Evolutionary conservation across 1,140 invertebrate species (phyloP), one percentile per base, ranked within the genome.

Genomic region (Drosophila watanabei): DNA sequence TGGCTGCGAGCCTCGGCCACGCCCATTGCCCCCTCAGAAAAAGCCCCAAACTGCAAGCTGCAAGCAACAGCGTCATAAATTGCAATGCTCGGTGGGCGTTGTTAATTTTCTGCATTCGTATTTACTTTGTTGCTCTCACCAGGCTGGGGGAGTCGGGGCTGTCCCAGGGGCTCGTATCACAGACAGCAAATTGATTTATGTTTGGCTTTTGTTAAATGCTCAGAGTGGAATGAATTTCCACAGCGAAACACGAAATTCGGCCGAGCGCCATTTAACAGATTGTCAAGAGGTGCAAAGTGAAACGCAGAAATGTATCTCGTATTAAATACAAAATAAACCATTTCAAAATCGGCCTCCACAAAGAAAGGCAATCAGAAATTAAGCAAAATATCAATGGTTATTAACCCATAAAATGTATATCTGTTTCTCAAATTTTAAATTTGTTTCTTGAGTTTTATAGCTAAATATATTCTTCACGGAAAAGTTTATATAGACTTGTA

Each of bases 121-220:
- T 88, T 90, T 88, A 88, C 78, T 89, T 88, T 89, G 85, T 89
- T 69, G 77, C 58, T 64, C 56, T 69, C 75, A 64, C 64, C 79
- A 49, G 18, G 41, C 30, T 58, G 48, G 66, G 20, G 28, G 58
- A 28, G 28, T 16, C 28, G 46, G 24, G 39, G 28, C 32, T 9
- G 33, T 24, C 9, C 18, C 30, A 24, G 63, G 52, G 54, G 14
- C 54, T 59, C 45, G 45, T 73, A 73, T 73, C 70, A 73, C 68
- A 49, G 84, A 88, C 85, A 89, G 85, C 86, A 81, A 88, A 88
- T 89, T 88, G 85, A 88, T 88, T 88, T 88, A 88, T 90, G 85
- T 80, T 77, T 88, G 60, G 69, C 75, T 88, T 83, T 89, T 89
- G 78, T 89, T 88, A 85, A 89, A 89, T 79, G 85, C 78, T 70